Percentiles rank a stretch among this genome's conserved stretches.
phyloP scores from a whole-genome alignment of 2,797 vertebrate species.

The Benthosema pterotum region DNA sequence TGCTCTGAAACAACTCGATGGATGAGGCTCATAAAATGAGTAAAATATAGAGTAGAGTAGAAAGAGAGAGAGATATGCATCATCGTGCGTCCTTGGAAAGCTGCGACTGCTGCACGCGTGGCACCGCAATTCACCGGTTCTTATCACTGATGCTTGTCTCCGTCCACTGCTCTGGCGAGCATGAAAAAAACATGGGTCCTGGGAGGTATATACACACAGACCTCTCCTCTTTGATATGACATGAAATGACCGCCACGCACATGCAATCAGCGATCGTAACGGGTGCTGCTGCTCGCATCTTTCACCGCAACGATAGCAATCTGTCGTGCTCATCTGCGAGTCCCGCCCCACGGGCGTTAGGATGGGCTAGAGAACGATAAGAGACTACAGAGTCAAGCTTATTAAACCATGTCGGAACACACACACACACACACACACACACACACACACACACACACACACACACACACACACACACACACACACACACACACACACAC shows the following conservation, averaged over 20 bases:
- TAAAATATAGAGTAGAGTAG: slow-evolving; percentile 21
- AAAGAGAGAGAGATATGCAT: not conserved
- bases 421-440: slow-evolving; percentile 51
- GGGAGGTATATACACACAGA: not conserved
- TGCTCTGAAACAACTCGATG: not conserved
- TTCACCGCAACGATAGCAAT: slow-evolving; percentile 63
- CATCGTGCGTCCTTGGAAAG: slow-evolving; percentile 7
- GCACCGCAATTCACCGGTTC: too few relatives aligned
- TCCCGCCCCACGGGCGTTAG: slow-evolving; percentile 40
- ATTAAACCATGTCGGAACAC: slow-evolving; percentile 68
- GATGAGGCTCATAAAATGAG: slow-evolving; percentile 47
- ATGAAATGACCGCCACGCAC: slow-evolving; percentile 65
- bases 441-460: not conserved
- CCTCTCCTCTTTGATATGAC: slow-evolving; percentile 28
- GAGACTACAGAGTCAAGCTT: slow-evolving; percentile 61
- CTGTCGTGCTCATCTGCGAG: slow-evolving; percentile 70
- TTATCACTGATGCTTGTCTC: slow-evolving; percentile 4
- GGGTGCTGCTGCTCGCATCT: slow-evolving; percentile 32
- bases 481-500: slow-evolving; percentile 43
- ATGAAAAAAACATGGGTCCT: not conserved
- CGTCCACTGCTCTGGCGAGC: too few relatives aligned
- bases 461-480: not conserved
- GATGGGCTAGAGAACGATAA: slow-evolving; percentile 51
- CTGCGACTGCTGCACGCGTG: slow-evolving; percentile 27
- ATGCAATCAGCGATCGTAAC: slow-evolving; percentile 44